These are phyloP conservation scores for human (Homo sapiens) DNA, from an alignment of 2,113 vertebrate genomes.

Conservation along the genomic window GRCh38 chr15:52020001-52020500, in stretches of 20 bases:
- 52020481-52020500: background rate
- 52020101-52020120: background rate
- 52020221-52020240: background rate
- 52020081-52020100: background rate
- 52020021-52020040: background rate
- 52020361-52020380: background rate
- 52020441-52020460: background rate
- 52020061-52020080: background rate
- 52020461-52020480: background rate
- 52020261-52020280: background rate
- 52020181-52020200: background rate
- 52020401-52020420: background rate
- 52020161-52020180: background rate
- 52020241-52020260: conserved; percentile 36
- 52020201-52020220: background rate
- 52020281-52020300: background rate
- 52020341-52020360: background rate
- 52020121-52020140: background rate
- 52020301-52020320: background rate
- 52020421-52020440: background rate
- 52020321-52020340: background rate
- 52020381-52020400: conserved; percentile 5
- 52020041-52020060: background rate
- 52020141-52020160: background rate
- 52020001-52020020: conserved; percentile 41